Evolutionary conservation across 2,797 vertebrate species (phyloP).

Genomic region (Garrulus glandarius): DNA sequence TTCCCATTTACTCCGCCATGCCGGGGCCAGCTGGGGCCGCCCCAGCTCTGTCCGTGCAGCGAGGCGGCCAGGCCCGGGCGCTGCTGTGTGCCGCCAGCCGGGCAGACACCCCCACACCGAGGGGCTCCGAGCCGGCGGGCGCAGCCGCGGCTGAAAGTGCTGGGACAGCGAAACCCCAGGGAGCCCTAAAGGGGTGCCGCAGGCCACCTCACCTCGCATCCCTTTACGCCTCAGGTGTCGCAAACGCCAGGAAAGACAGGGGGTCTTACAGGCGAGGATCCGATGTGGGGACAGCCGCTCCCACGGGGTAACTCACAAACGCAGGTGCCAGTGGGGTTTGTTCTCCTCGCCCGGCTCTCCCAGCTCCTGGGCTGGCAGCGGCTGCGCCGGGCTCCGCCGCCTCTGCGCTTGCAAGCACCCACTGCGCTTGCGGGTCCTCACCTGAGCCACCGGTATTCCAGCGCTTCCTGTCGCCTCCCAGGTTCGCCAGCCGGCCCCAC

Average conservation of each 20-base stretch:
- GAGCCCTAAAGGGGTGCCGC: neutral
- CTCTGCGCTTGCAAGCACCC: neutral
- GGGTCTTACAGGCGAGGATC: neutral
- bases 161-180: neutral
- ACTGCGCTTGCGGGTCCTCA: neutral
- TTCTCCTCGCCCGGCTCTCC: rapidly evolving
- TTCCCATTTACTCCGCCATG: rapidly evolving
- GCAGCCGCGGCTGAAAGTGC: rapidly evolving
- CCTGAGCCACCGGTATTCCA: rapidly evolving
- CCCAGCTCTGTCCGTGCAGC: rapidly evolving
- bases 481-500: rapidly evolving
- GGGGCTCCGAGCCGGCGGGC: rapidly evolving
- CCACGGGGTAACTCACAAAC: neutral
- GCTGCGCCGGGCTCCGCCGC: neutral
- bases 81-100: neutral
- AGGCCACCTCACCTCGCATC: neutral
- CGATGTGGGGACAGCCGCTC: neutral
- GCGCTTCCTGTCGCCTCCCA: neutral
- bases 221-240: neutral
- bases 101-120: rapidly evolving
- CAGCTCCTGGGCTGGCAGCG: neutral
- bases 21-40: rapidly evolving
- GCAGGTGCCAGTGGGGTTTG: rapidly evolving
- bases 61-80: neutral
- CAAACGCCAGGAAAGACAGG: neutral